These are phyloP conservation scores for Acleris holmiana DNA, from an alignment of 2,888 invertebrate genomes.

Conservation along the genomic window DNA sequence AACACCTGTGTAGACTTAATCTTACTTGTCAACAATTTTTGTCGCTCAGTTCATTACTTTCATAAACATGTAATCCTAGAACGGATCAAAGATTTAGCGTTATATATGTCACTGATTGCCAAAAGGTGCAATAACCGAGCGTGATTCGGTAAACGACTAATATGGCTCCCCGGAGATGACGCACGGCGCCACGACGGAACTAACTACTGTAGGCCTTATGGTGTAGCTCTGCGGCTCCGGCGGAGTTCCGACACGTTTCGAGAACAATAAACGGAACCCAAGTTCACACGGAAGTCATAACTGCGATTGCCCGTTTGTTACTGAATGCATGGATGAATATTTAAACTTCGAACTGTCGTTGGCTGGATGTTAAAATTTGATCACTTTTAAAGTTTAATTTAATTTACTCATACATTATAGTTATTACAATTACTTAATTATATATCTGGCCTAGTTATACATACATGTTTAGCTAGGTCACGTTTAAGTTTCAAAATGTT, in stretches of 20 bases:
- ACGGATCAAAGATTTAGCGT: constrained; percentile 40
- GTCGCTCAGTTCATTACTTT: no score
- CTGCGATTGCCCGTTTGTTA: constrained; percentile 15
- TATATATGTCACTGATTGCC: constrained; percentile 50
- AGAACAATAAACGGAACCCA: constrained; percentile 37
- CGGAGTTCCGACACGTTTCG: constrained; percentile 31
- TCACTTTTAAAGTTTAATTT: no score
- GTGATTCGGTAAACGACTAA: constrained; percentile 76
- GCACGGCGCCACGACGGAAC: constrained; percentile 60
- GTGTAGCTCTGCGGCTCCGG: constrained; percentile 38
- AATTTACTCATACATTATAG: no score
- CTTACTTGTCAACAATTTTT: no score
- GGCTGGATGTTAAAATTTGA: no score
- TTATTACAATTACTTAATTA: no score
- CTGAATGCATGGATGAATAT: constrained; percentile 12
- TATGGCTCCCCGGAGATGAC: constrained; percentile 73
- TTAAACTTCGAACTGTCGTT: no score
- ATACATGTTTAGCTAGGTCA: no score
- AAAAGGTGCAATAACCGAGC: constrained; percentile 66
- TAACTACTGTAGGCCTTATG: constrained; percentile 53
- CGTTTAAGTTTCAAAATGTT: no score
- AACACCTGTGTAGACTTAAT: no score
- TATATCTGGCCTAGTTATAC: no score
- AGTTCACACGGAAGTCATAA: constrained; percentile 31
- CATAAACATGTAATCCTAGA: background rate